A percentile compares a stretch with the other conserved stretches of the same genome.
phyloP scores from a whole-genome alignment of 2,797 vertebrate species.

The Melanotaenia pygmaea region DNA sequence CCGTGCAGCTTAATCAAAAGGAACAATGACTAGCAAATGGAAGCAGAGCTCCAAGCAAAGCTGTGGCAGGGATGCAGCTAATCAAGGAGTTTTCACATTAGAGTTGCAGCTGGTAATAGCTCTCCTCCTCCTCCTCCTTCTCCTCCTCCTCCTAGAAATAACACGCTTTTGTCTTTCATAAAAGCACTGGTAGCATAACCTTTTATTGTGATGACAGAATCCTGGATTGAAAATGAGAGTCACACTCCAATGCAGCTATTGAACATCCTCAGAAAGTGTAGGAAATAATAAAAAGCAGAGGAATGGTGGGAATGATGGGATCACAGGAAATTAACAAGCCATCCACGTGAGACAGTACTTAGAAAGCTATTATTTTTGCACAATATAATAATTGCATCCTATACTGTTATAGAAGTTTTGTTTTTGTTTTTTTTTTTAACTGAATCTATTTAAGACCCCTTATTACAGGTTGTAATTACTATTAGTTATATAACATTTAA shows the following conservation, averaged over 20 bases:
- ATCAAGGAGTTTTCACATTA: conserved; percentile 29
- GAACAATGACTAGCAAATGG: conserved; percentile 46
- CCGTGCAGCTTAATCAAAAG: conserved; percentile 27
- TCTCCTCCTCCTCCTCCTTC: conserved; percentile 9
- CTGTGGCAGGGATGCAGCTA: conserved; percentile 38
- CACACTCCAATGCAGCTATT: conserved; percentile 25
- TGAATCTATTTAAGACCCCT: not conserved
- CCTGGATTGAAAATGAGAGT: conserved; percentile 44
- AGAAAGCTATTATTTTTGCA: not conserved
- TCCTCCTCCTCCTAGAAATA: conserved; percentile 51
- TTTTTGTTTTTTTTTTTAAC: not conserved
- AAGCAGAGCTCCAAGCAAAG: conserved; percentile 46
- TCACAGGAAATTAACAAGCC: not conserved
- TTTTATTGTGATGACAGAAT: conserved; percentile 55
- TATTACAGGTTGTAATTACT: not conserved
- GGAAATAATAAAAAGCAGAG: conserved; percentile 28
- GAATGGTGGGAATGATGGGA: conserved; percentile 20
- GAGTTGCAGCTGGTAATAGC: conserved; percentile 51
- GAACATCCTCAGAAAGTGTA: conserved; percentile 32
- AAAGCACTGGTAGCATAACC: conserved; percentile 43
- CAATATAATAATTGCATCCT: not conserved
- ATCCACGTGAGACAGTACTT: not conserved
- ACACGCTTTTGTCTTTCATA: conserved; percentile 51
- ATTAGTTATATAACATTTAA: conserved; percentile 16
- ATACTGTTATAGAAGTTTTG: not conserved